Percentiles rank a stretch among this genome's conserved stretches.
These are phyloP conservation scores for Oceanodroma leucorhoa DNA, from an alignment of 2,797 vertebrate genomes.

Conservation along the genomic window DNA sequence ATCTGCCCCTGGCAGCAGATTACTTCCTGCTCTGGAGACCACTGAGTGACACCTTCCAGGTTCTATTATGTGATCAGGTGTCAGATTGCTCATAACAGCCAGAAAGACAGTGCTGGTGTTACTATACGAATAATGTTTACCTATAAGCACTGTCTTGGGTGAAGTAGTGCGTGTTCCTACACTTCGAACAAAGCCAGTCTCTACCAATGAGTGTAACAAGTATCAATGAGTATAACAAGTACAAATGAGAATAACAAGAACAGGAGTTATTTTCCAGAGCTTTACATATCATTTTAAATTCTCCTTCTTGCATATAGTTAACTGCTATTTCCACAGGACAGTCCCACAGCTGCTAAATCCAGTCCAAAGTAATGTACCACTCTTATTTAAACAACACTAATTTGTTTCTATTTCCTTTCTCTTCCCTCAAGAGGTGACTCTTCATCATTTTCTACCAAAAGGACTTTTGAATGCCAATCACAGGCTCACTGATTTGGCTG, in stretches of 20 bases:
- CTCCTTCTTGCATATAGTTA: not conserved
- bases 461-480: not conserved
- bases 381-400: not conserved
- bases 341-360: not conserved
- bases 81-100: not conserved
- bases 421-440: not conserved
- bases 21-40: not conserved
- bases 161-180: not conserved
- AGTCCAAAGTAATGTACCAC: not conserved
- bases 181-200: not conserved
- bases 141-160: not conserved
- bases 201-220: not conserved
- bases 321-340: not conserved
- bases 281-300: not conserved
- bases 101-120: not conserved
- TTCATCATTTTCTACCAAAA: not conserved
- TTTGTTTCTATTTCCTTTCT: not conserved
- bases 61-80: not conserved
- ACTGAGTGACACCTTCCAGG: not conserved
- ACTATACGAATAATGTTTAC: not conserved
- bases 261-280: not conserved
- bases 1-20: not conserved
- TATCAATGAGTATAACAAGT: not conserved
- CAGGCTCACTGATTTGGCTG: not conserved
- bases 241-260: not conserved